Conservation (phyloP, 2,797 vertebrate genomes). For the Diplodus puntazzo region DNA sequence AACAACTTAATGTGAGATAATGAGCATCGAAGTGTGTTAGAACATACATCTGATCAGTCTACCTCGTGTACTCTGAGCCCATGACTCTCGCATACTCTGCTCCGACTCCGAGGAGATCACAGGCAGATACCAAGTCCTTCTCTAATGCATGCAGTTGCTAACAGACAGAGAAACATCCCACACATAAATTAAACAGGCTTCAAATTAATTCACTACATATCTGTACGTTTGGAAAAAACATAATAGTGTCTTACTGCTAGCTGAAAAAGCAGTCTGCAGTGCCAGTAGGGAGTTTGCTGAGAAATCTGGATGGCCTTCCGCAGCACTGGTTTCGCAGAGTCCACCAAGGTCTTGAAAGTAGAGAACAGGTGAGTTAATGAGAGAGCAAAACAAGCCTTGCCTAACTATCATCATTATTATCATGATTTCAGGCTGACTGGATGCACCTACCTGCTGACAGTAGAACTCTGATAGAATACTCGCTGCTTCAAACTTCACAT, state of each 20-base stretch:
- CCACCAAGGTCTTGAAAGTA: slow-evolving; percentile 89
- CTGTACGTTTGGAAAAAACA: neutral
- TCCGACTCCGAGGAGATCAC: slow-evolving; percentile 93
- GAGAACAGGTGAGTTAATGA: neutral
- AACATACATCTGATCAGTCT: neutral
- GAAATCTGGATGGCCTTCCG: slow-evolving; percentile 96
- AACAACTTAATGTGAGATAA: slow-evolving; percentile 3
- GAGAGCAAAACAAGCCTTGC: neutral
- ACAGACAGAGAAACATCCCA: neutral
- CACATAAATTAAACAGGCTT: neutral
- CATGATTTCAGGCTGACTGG: no score
- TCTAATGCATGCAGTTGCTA: slow-evolving; percentile 95
- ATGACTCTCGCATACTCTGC: slow-evolving; percentile 94
- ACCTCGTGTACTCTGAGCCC: slow-evolving; percentile 95
- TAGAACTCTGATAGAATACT: slow-evolving; percentile 94
- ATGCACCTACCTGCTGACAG: slow-evolving; percentile 89
- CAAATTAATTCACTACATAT: neutral
- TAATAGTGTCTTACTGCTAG: slow-evolving; percentile 85
- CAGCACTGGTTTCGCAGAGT: slow-evolving; percentile 93
- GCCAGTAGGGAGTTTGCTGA: slow-evolving; percentile 94
- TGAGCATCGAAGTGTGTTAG: neutral
- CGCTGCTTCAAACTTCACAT: slow-evolving; percentile 96
- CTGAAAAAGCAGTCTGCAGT: slow-evolving; percentile 94
- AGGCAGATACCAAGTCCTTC: slow-evolving; percentile 93
- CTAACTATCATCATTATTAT: no score